phyloP scores from a whole-genome alignment of 2,113 vertebrate genomes.

The Mugil cephalus region DNA sequence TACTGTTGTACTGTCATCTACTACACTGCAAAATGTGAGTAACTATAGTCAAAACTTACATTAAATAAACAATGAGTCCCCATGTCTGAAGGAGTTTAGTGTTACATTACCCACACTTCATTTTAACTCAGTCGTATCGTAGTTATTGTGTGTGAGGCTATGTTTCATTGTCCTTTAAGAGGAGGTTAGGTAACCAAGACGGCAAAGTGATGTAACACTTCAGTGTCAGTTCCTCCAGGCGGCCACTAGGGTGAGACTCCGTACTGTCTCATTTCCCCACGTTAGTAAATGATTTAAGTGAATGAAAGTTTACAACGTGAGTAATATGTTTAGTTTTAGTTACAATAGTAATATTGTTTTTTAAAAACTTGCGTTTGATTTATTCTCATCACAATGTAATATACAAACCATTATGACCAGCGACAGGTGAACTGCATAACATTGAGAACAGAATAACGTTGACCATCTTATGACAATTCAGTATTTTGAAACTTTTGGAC shows the following conservation, averaged over 20 bases:
- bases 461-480: too few species aligned
- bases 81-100: too few species aligned
- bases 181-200: constrained; percentile 62
- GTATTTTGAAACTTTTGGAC: too few species aligned
- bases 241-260: constrained; percentile 50
- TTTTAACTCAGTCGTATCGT: not conserved
- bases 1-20: not conserved
- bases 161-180: constrained; percentile 28
- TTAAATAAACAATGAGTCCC: not conserved
- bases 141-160: not conserved
- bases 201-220: constrained; percentile 69
- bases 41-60: not conserved
- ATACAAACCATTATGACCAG: too few species aligned
- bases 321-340: too few species aligned
- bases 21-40: not conserved
- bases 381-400: too few species aligned
- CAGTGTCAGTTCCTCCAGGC: constrained; percentile 15
- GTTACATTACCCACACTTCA: not conserved
- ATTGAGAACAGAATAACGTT: too few species aligned
- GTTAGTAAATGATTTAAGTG: too few species aligned
- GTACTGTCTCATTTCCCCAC: not conserved
- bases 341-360: too few species aligned
- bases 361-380: too few species aligned
- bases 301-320: too few species aligned
- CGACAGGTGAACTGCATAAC: too few species aligned